Percentiles rank a stretch among this genome's conserved stretches.
These are phyloP conservation scores for Candidula unifasciata DNA, from an alignment of 2,888 invertebrate genomes.

Conservation along the genomic window DNA sequence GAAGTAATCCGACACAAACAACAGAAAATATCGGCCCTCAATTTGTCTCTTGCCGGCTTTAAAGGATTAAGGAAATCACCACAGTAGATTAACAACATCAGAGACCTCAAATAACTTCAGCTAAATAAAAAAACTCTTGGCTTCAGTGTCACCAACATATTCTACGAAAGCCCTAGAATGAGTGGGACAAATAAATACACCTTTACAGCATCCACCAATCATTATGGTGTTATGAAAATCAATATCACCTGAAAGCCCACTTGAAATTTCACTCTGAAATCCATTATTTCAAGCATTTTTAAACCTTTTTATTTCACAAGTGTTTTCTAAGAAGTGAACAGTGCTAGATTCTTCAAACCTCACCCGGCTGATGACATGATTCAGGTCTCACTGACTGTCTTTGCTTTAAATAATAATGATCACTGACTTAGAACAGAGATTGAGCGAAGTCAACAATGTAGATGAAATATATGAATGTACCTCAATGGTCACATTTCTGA, in stretches of 20 bases:
- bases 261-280: background rate
- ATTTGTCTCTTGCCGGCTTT: too few species aligned
- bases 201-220: too few species aligned
- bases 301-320: too few species aligned
- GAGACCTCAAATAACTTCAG: background rate
- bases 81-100: background rate
- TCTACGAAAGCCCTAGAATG: conserved; percentile 34
- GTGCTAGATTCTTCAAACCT: too few species aligned
- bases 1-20: too few species aligned
- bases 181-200: conserved; percentile 4
- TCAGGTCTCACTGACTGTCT: too few species aligned
- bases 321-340: too few species aligned
- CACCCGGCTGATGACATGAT: too few species aligned
- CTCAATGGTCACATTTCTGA: background rate
- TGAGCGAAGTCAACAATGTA: conserved; percentile 1
- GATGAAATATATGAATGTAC: background rate
- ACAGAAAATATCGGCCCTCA: too few species aligned
- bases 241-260: background rate
- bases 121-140: background rate
- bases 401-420: background rate
- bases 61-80: background rate
- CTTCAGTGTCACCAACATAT: background rate
- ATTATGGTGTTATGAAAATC: too few species aligned
- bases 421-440: background rate
- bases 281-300: too few species aligned